These are phyloP conservation scores for Pristionchus fissidentatus DNA, from an alignment of 2,888 invertebrate genomes.

Conservation along the genomic window DNA sequence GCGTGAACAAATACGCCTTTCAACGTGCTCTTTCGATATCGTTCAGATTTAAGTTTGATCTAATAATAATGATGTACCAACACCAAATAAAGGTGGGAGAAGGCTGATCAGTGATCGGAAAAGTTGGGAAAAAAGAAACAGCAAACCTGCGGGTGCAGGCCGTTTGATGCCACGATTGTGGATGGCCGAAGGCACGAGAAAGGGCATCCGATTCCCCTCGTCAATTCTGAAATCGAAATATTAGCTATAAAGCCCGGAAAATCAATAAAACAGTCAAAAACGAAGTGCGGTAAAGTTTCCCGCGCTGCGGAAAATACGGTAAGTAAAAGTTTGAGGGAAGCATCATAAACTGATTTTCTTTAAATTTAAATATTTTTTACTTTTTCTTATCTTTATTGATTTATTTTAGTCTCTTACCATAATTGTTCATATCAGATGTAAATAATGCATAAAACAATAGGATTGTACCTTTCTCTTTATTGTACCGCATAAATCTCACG, in stretches of 20 bases:
- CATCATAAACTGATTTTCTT: not conserved
- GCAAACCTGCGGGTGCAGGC: not conserved
- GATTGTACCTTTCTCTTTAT: no score
- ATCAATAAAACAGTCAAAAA: not conserved
- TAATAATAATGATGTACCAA: not conserved
- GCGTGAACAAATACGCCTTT: not conserved
- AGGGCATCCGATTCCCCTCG: not conserved
- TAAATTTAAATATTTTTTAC: not conserved
- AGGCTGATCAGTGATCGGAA: not conserved
- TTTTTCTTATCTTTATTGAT: not conserved
- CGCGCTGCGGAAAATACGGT: not conserved
- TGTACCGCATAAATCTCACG: no score
- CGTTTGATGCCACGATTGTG: slow-evolving; percentile 30
- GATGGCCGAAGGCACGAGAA: not conserved
- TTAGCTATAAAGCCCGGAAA: not conserved
- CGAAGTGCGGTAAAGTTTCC: slow-evolving; percentile 29
- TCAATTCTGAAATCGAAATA: not conserved
- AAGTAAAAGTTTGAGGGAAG: not conserved
- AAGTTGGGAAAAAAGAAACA: not conserved
- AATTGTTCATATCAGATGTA: no score
- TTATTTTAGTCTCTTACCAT: not conserved
- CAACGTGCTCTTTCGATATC: not conserved
- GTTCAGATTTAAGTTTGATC: not conserved
- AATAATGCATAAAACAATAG: no score
- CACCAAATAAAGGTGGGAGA: not conserved